phyloP scores from a whole-genome alignment of 1,140 invertebrate genomes.

The Platorchestia sp. region DNA sequence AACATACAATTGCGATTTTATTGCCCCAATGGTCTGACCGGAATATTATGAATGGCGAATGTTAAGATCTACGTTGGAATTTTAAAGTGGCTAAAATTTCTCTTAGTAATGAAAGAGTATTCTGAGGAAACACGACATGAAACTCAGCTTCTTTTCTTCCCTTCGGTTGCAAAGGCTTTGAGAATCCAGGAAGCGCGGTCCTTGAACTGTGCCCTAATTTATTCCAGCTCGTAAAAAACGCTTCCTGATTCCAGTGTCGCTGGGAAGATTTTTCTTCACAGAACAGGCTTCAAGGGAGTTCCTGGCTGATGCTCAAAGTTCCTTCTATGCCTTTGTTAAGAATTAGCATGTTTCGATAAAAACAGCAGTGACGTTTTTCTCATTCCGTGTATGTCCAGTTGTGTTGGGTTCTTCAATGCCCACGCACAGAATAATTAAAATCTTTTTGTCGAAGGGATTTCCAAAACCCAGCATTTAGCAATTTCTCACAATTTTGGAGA shows the following conservation, averaged over 20 bases:
- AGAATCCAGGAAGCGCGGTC: neutral
- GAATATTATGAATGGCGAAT: too few species aligned
- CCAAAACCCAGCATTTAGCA: neutral
- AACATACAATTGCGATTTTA: too few species aligned
- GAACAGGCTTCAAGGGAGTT: neutral
- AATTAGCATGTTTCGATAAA: neutral
- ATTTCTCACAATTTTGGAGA: too few species aligned
- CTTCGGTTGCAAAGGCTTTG: neutral
- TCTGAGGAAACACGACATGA: neutral
- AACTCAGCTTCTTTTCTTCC: neutral
- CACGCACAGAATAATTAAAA: neutral
- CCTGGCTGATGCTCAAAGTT: neutral
- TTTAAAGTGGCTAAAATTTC: neutral
- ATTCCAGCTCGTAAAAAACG: slow-evolving; percentile 49
- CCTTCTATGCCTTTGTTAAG: neutral
- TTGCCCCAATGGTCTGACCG: too few species aligned
- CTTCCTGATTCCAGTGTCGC: slow-evolving; percentile 33
- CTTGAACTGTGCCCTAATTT: slow-evolving; percentile 33
- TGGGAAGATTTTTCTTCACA: neutral
- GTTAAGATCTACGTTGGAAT: too few species aligned
- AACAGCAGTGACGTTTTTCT: neutral
- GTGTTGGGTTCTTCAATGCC: neutral
- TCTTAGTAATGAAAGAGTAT: neutral
- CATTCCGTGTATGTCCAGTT: neutral
- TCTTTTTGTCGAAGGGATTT: neutral